Conservation (phyloP, 2,113 vertebrate species). For the Calidris pugnax region DNA sequence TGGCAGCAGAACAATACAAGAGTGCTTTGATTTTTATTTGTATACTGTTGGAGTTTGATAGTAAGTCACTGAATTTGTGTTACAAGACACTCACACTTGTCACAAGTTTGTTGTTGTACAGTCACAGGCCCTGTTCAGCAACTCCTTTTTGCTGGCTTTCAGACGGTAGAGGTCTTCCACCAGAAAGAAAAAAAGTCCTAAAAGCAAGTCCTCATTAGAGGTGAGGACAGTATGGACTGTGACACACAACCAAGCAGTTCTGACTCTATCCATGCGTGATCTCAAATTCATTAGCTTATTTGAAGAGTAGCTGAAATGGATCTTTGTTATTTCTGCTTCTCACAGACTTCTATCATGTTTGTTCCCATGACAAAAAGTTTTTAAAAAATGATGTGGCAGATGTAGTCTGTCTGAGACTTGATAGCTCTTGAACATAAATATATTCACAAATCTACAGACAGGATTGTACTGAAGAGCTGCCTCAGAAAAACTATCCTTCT, state of each 20-base stretch:
- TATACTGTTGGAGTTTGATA: neutral
- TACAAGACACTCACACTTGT: neutral
- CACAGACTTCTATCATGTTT: neutral
- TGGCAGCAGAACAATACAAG: neutral
- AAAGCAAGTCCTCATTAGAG: neutral
- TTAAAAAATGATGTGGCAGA: neutral
- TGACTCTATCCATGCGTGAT: neutral
- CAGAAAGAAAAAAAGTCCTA: neutral
- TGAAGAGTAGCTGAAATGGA: neutral
- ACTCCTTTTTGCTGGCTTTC: neutral
- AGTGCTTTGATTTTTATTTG: neutral
- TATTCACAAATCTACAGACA: neutral
- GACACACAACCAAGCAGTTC: neutral
- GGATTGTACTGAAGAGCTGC: neutral
- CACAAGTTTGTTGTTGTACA: neutral
- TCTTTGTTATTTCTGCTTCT: neutral
- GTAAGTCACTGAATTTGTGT: neutral
- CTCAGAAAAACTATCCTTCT: constrained; percentile 9
- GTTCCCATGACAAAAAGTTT: constrained; percentile 14
- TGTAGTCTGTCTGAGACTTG: constrained; percentile 35
- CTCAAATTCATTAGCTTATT: neutral
- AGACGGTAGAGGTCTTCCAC: neutral
- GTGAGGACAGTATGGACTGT: neutral
- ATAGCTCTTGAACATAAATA: neutral
- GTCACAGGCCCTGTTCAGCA: neutral